Base-by-base conservation (phyloP, 2,888 invertebrate genomes). In the Eupeodes luniger region DNA sequence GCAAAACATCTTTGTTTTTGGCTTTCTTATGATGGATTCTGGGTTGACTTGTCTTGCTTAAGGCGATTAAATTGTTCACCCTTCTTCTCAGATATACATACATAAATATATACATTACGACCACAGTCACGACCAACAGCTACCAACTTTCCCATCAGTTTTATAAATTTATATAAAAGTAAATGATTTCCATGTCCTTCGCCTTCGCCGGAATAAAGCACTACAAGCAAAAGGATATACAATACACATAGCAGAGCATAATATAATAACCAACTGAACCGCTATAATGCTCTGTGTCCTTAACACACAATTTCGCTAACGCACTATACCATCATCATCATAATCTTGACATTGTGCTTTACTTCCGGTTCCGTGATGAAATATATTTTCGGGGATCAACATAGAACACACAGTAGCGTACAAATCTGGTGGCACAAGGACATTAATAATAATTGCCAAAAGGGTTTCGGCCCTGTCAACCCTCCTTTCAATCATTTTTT, bases 371-470 rank as follows among this genome's bases (percentile, higher is more conserved):
- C 57, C 76, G 64, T 81, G 76, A 85, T 76, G 69, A 74, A 75
- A 84, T 84, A 74, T 67, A 66, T 49, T 49, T 66, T 67, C 27
- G 44, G 47, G 36, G 5, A 55, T 40, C 34, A n/a, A 9, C 6
- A 67, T 16, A 36, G 36, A 66, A 53, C 11, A 3, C 16, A 11
- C n/a, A 66, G 14, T 10, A 66, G 14, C 47, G 57, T 66, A 78
- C 66, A 85, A 85, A 85, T 85, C 81, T 85, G 77, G 53, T 81
- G 72, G 77, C 62, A 77, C 77, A 81, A 66, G 77, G 51, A 77
- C 77, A 81, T 81, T 85, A 61, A 85, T 85, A 78, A 78, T 85
- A 78, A 81, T 85, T 81, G 64, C 61, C 76, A 64, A 82, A 77
- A 72, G 85, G 76, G 70, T 76, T 77, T 72, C 40, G 55, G 14